Percentiles rank a stretch among this genome's conserved stretches.
phyloP scores from a whole-genome alignment of 2,797 vertebrate genomes.

The Eurystomus glaucurus region DNA sequence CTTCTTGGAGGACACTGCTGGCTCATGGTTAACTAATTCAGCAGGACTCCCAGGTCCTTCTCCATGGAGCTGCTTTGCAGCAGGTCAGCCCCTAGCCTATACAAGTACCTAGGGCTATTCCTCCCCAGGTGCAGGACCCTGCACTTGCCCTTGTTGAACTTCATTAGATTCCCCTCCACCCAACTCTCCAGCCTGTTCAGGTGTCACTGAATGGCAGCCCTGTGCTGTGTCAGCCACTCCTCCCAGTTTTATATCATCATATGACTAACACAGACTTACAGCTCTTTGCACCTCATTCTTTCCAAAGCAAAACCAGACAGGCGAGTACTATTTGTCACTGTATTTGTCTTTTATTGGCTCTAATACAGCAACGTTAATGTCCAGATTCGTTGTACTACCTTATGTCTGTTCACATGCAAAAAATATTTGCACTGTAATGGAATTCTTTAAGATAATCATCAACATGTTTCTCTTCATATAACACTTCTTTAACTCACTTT shows the following conservation, averaged over 20 bases:
- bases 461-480: neutral
- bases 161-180: neutral
- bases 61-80: neutral
- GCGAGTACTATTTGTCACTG: neutral
- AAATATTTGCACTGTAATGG: neutral
- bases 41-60: neutral
- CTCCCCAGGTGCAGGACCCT: neutral
- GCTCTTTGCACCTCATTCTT: neutral
- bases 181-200: neutral
- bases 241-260: neutral
- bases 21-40: neutral
- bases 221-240: neutral
- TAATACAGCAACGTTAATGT: neutral
- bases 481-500: neutral
- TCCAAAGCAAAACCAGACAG: neutral
- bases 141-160: neutral
- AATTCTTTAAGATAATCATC: neutral
- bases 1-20: neutral
- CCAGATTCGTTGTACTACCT: neutral
- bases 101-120: neutral
- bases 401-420: neutral
- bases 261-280: neutral
- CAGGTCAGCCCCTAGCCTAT: neutral
- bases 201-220: neutral
- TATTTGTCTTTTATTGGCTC: neutral